These are phyloP conservation scores for Psittacula echo DNA, from an alignment of 2,797 vertebrate genomes.

Conservation along the genomic window DNA sequence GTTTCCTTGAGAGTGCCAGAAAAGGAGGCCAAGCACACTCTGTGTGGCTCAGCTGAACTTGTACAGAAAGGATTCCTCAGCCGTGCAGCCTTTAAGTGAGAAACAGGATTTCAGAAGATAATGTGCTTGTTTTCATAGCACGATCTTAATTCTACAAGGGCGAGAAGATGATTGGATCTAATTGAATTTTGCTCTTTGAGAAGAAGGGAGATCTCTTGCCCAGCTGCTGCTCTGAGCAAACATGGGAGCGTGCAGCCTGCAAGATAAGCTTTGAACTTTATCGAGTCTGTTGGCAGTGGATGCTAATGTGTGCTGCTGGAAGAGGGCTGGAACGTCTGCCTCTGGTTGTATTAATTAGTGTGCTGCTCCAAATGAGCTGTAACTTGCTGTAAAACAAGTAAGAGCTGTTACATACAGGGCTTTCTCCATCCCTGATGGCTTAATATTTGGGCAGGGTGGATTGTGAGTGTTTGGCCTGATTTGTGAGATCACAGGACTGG, in stretches of 20 bases:
- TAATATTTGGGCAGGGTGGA: neutral
- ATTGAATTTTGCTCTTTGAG: slow-evolving; percentile 78
- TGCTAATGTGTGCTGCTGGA: slow-evolving; percentile 70
- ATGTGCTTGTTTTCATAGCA: slow-evolving; percentile 70
- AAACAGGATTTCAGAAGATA: slow-evolving; percentile 55
- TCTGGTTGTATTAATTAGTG: slow-evolving; percentile 67
- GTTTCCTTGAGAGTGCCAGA: neutral
- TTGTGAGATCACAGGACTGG: neutral
- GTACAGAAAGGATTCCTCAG: neutral
- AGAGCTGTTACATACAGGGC: neutral
- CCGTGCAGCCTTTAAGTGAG: slow-evolving; percentile 12
- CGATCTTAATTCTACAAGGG: slow-evolving; percentile 68
- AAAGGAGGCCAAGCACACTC: neutral
- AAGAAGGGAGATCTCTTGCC: slow-evolving; percentile 66
- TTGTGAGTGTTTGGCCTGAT: neutral
- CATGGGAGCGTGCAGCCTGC: slow-evolving; percentile 34
- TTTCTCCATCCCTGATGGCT: neutral
- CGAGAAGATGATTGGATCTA: slow-evolving; percentile 70
- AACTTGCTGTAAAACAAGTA: slow-evolving; percentile 8
- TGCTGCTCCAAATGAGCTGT: slow-evolving; percentile 29
- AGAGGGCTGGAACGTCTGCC: slow-evolving; percentile 54
- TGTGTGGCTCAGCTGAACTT: neutral
- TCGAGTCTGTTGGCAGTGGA: slow-evolving; percentile 56
- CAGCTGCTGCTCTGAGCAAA: slow-evolving; percentile 74
- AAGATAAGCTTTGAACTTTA: slow-evolving; percentile 78